Evolutionary conservation across 2,888 invertebrate species (phyloP), one percentile per base, ranked within the genome.

Genomic region (Arctia plantaginis): DNA sequence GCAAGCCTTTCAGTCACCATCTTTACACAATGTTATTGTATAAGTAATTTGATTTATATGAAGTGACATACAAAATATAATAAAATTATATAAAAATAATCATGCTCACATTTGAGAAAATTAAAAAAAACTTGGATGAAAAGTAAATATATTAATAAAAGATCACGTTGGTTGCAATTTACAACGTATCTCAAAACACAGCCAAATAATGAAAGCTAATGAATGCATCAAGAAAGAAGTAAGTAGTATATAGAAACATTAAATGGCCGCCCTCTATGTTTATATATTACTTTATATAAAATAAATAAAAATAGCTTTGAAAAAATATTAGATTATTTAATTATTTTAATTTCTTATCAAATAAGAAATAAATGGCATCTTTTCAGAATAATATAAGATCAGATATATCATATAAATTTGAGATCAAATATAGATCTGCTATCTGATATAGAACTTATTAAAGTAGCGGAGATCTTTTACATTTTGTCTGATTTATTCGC

Each of bases 191-290:
- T 44, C 6, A 70, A 70, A 39, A 41, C 35, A 66, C 67, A 68
- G 23, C 10, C 39, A 62, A 12, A 64, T 71, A 77, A 77, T 75
- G 62, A 67, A 80, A 84, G 77, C 78, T 55, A 55, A 76, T 79
- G 82, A 79, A 77, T 71, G 47, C 71, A 62, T n/a, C 80, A 71
- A 78, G 77, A 18, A 68, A 75, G 76, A 47, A 64, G 64, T 20
- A 47, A 23, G 8, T 12, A 41, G 8, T 41, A 55, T 55, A 55
- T 55, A 55, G 3, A n/a, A 55, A 23, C n/a, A 72, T 71, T 27
- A 76, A 65, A 59, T 39, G 33, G n/a, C n/a, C 35, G 47, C 47
- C 64, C 35, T 66, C 6, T 51, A 47, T 44, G 7, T 51, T 51
- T 8, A 51, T 7, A 0, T 23, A 20, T 20, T 7, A 51, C 23